Evolutionary conservation across 2,113 vertebrate genomes (phyloP), one percentile per base, ranked within the genome.

Genomic region (Psittacara wagleri): DNA sequence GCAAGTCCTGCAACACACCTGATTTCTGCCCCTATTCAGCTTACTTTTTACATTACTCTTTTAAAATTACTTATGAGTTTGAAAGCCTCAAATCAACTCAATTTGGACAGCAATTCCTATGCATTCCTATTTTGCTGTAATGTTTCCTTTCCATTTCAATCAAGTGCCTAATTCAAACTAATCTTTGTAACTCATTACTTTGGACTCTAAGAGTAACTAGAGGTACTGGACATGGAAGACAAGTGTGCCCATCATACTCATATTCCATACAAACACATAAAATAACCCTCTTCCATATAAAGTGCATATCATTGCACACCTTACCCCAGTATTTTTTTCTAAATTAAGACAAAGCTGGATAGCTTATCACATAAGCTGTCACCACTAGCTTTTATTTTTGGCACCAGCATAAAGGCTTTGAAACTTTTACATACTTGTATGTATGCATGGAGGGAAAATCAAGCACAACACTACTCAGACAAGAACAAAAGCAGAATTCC

Each of bases 281-380:
- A 74, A 37, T 49, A 89, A 52, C 9, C 12, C 20, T 83, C 41
- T 43, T 81, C 33, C 37, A 43, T 12, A 28, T 17, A 75, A 39
- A 0, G 0, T 31, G 10, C 19, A 43, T 46, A 41, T 20, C 31
- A 10, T 27, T 68, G 22, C 10, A 5, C 7, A 48, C 23, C 37
- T 62, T n/a, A 7, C 52, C 17, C 66, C 27, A 55, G 1, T 35
- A 16, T 57, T 51, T 69, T 61, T 35, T 75, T 81, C 22, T 22
- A 62, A 66, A 85, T 33, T 22, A 82, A 91, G 61, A 41, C 7
- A 29, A 44, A 87, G 59, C 5, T 41, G 20, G n/a, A 59, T 17
- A 49, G 6, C 3, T 68, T 63, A 59, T 59, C 57, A 59, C n/a
- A 35, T 35, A 59, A 59, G n/a, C 57, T 59, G 57, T 14, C 57